Evolutionary conservation across 1,140 invertebrate genomes (phyloP), one percentile per base, ranked within the genome.

Genomic region (Cydia amplana): DNA sequence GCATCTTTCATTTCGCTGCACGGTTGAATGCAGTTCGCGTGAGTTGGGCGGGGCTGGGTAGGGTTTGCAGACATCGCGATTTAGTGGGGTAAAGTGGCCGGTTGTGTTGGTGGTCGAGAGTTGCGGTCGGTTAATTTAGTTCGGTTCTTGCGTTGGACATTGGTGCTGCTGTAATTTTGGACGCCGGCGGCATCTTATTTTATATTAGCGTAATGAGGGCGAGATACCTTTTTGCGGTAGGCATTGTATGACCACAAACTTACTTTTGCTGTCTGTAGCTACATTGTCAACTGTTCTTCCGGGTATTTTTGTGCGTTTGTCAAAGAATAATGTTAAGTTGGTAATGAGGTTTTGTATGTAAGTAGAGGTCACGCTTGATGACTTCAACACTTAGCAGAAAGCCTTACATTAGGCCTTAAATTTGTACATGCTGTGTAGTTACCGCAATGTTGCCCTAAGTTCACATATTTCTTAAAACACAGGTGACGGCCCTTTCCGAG

Each of bases 141-240:
- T 81, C 82, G 82, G 78, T 85, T 88, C 84, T 87, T 87, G 86
- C 88, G 86, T 84, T 76, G 75, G 80, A 67, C 82, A 36, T 64
- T 40, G 55, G 65, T 49, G 51, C 65, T 12, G 20, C 40, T 23
- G 46, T 43, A 73, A 51, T 85, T 85, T 82, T 67, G 65, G 78
- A 81, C 81, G 82, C 79, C 72, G 65, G 75, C 80, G 79, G 83
- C 78, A 78, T 79, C 82, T 79, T 82, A 79, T 85, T 87, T 32
- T 83, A 87, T 87, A 86, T 85, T 85, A 83, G 80, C 77, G 79
- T 87, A 88, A 88, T 87, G 85, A 87, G 82, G 73, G 49, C 75
- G 67, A 28, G 64, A 65, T 70, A 32, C 32, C 65, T 70, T 70
- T 43, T 70, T 70, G 65, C 65, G 65, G 65, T 16, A 23, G 55